Conservation (phyloP, 1,140 invertebrate species). For the Yoshiicerus persimilis region DNA sequence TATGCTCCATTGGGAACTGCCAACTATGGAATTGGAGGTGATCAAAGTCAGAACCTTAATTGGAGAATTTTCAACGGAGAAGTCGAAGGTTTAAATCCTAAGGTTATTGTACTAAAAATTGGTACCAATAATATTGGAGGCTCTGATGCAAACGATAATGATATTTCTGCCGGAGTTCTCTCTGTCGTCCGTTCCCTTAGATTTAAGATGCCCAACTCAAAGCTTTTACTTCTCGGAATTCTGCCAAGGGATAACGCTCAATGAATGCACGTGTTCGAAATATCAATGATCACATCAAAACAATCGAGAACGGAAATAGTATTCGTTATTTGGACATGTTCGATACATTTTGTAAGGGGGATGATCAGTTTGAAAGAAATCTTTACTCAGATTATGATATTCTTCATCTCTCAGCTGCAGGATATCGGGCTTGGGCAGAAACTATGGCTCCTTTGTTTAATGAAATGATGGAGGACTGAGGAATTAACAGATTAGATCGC, state of each 20-base stretch:
- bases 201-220: background rate
- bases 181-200: background rate
- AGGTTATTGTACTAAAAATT: constrained; percentile 27
- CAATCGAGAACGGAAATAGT: background rate
- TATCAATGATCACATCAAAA: constrained; percentile 11
- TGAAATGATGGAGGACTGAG: background rate
- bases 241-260: background rate
- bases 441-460: constrained; percentile 17
- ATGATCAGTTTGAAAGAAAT: background rate
- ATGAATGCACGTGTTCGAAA: background rate
- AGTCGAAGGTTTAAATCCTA: constrained; percentile 1
- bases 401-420: background rate
- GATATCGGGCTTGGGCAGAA: constrained; percentile 26
- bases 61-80: constrained; percentile 26
- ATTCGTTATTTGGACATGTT: constrained; percentile 26
- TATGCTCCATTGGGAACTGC: constrained; percentile 27
- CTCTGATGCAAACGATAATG: background rate
- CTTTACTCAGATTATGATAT: background rate
- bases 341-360: background rate
- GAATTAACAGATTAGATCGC: too few species aligned
- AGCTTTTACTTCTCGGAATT: constrained; percentile 20
- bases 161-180: background rate
- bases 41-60: background rate
- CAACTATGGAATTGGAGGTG: constrained; percentile 25
- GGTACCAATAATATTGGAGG: constrained; percentile 17